Evolutionary conservation across 2,888 invertebrate genomes (phyloP).

Genomic region (Altica lythri): DNA sequence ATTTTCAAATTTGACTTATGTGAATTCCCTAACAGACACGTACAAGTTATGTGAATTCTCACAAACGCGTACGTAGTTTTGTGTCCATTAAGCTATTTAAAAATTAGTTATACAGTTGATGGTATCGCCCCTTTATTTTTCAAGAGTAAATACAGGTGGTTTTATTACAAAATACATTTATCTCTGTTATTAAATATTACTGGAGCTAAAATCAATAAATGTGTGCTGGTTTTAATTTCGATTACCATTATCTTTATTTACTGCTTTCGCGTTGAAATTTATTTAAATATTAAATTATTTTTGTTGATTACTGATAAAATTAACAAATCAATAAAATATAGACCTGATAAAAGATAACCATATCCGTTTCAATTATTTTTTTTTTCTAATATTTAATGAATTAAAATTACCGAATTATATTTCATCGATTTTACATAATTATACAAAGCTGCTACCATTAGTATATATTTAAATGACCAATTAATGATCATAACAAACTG

Average conservation of each 20-base stretch:
- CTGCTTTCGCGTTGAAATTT: conserved; percentile 43
- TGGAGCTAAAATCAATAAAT: conserved; percentile 41
- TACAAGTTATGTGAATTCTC: no score
- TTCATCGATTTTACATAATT: no score
- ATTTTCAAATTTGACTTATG: no score
- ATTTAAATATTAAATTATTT: conserved; percentile 49
- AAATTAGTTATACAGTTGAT: no score
- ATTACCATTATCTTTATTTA: conserved; percentile 46
- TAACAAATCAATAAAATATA: conserved; percentile 50
- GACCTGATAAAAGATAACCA: conserved; percentile 47
- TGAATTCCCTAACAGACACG: no score
- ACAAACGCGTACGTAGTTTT: no score
- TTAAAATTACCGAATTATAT: no score
- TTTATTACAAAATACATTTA: conserved; percentile 38
- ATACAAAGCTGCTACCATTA: no score
- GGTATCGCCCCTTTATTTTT: conserved; percentile 33
- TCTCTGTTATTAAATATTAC: conserved; percentile 44
- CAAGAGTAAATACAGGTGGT: conserved; percentile 45
- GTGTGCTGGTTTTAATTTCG: conserved; percentile 41
- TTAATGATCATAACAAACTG: no score
- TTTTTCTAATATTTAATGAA: not conserved
- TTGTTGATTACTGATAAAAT: conserved; percentile 49
- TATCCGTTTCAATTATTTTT: conserved; percentile 40
- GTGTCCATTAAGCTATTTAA: no score
- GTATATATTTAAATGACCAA: no score